Evolutionary conservation across 2,888 invertebrate species (phyloP), one percentile per base, ranked within the genome.

Genomic region (Idaea straminata): DNA sequence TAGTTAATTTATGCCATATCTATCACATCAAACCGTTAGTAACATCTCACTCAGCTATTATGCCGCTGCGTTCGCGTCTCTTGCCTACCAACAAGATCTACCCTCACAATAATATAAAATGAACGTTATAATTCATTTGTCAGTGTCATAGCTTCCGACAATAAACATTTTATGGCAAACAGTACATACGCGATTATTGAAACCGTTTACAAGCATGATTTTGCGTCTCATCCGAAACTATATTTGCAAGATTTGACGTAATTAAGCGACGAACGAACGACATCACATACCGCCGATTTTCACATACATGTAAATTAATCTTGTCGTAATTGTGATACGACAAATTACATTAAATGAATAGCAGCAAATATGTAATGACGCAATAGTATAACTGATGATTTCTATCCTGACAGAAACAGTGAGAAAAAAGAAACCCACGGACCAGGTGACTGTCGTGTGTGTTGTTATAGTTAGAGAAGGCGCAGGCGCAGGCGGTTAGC

Each of bases 401-500:
- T 38, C 16, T 63, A 25, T 25, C 25, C 57, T 16, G 10, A 38
- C 15, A 77, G 69, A 65, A 72, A 73, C 69, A 74, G 76, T 78
- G 72, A 74, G 74, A 73, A 77, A 77, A 83, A 76, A 76, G 72
- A 78, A 85, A 84, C 80, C 77, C 78, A 91, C 92, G 89, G 90
- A 91, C 89, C 91, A 82, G 88, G 85, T 84, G 73, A 3, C 25
- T 36, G 58, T 58, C 16, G 58, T 34, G 59, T 59, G 59, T 59
- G 59, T 59, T 47, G 47, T 47, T 81, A 76, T 84, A 25, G 89
- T 91, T 91, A 91, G 89, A 89, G 81, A 85, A 87, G 81, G 83
- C 86, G 83, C 87, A 86, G 89, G 84, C 87, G 83, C 86, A 86
- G 88, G 84, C 87, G 83, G 81, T 86, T 84, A 80, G 58, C 58